Conservation (phyloP, 2,113 vertebrate genomes). For the Emydocephalus ijimae region DNA sequence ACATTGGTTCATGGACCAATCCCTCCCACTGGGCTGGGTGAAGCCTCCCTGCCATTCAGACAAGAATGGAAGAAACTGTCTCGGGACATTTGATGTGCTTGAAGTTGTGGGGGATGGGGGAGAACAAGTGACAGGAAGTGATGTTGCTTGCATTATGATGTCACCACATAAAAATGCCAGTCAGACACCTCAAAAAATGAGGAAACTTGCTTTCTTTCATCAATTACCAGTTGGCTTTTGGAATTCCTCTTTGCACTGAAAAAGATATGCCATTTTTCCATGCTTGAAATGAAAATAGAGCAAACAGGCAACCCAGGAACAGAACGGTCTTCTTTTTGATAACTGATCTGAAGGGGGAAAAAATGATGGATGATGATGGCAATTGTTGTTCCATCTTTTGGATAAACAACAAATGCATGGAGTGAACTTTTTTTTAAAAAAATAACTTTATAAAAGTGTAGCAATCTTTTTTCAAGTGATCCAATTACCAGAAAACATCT, state of each 20-base stretch:
- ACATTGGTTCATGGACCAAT: neutral
- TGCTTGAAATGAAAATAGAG: neutral
- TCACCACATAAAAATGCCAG: neutral
- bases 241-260: slow-evolving; percentile 37
- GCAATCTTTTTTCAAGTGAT: slow-evolving; percentile 64
- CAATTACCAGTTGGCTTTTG: neutral
- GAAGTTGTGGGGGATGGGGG: neutral
- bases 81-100: neutral
- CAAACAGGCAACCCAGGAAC: neutral
- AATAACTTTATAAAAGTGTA: slow-evolving; percentile 39
- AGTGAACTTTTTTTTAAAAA: slow-evolving; percentile 43
- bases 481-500: slow-evolving; percentile 54
- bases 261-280: slow-evolving; percentile 30
- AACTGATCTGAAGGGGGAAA: neutral
- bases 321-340: neutral
- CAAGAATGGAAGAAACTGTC: neutral
- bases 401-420: slow-evolving; percentile 34
- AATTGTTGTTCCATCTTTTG: neutral
- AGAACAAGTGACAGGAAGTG: neutral
- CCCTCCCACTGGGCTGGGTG: neutral
- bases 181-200: neutral
- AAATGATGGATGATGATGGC: neutral
- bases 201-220: neutral
- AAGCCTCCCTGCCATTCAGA: neutral
- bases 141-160: neutral